A percentile compares a stretch with the other conserved stretches of the same genome.
These are phyloP conservation scores for Phodopus roborovskii DNA, from an alignment of 2,113 vertebrate genomes.

Conservation along the genomic window DNA sequence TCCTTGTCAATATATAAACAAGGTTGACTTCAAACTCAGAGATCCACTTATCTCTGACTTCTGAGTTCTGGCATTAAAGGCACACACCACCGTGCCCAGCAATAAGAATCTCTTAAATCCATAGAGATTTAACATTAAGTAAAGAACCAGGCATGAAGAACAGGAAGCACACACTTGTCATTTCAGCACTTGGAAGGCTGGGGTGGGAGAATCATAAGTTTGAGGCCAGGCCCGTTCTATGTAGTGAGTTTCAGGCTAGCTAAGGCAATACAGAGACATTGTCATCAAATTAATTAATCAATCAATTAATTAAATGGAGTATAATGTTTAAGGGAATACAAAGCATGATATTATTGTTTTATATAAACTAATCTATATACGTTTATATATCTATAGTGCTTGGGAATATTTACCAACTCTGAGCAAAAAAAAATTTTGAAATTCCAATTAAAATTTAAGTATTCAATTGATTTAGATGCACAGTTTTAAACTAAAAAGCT, in stretches of 20 bases:
- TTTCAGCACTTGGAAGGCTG: background rate
- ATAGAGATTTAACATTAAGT: conserved; percentile 24
- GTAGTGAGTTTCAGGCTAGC: background rate
- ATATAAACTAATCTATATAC: conserved; percentile 10
- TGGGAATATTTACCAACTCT: conserved; percentile 24
- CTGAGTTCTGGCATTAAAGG: background rate
- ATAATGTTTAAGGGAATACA: background rate
- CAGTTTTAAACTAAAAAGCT: conserved; percentile 34
- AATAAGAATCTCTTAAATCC: background rate
- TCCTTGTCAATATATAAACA: background rate
- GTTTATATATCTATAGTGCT: conserved; percentile 12
- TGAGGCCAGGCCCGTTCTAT: background rate
- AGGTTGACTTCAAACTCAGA: background rate
- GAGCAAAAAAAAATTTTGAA: background rate
- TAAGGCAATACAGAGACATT: background rate
- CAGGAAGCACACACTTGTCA: background rate
- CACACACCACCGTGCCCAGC: background rate
- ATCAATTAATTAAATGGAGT: background rate
- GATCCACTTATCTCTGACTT: background rate
- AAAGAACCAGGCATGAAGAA: background rate
- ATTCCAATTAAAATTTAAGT: conserved; percentile 45
- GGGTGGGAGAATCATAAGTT: background rate
- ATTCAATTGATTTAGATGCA: conserved; percentile 35
- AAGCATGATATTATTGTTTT: conserved; percentile 13
- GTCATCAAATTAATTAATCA: background rate